These are phyloP conservation scores for Nasonovia ribisnigri DNA, from an alignment of 2,888 invertebrate genomes.

Conservation along the genomic window DNA sequence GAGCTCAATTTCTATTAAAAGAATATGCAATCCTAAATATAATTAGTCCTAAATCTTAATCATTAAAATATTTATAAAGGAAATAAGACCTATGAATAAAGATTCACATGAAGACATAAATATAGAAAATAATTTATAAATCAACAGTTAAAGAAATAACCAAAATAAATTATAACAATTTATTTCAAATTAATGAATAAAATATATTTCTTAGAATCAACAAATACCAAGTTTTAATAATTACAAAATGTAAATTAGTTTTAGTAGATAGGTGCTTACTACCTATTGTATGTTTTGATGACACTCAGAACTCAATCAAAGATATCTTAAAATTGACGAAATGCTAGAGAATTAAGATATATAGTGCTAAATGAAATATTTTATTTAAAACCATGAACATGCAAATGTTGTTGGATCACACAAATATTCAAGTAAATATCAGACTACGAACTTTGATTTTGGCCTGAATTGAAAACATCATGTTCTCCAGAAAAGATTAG, in stretches of 20 bases:
- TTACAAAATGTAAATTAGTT: background rate
- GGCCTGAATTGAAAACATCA: too few species aligned
- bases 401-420: too few species aligned
- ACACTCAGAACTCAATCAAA: background rate
- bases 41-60: background rate
- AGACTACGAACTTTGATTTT: too few species aligned
- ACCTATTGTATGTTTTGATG: background rate
- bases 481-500: background rate
- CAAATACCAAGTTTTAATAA: background rate
- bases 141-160: background rate
- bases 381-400: too few species aligned
- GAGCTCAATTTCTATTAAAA: background rate
- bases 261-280: background rate
- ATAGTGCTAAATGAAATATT: too few species aligned
- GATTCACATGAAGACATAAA: background rate
- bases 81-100: background rate
- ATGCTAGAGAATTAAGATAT: too few species aligned
- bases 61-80: background rate
- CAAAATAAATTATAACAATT: background rate
- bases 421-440: too few species aligned
- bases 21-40: background rate
- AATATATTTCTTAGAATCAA: background rate
- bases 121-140: slow-evolving; percentile 1
- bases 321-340: background rate
- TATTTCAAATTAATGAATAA: background rate